Evolutionary conservation across 2,113 vertebrate species (phyloP), one percentile per base, ranked within the genome.

Genomic region (Dipodomys merriami): DNA sequence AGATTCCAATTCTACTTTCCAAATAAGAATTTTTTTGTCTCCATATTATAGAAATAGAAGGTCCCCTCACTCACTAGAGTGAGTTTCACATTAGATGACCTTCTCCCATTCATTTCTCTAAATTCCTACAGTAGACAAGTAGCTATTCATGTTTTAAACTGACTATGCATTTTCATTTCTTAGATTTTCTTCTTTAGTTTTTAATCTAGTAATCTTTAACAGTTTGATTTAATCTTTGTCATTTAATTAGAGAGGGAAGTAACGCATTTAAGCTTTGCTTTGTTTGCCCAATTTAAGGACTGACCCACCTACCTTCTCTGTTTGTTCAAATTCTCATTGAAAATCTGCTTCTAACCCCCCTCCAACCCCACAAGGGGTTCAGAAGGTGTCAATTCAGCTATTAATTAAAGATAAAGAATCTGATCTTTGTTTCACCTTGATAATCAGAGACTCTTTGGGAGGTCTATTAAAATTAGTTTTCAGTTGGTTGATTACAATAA

Each of bases 401-500:
- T 91, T 97, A 94, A 96, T 20, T 95, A 95, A 33, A 96, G 90
- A 92, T 83, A 73, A 86, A 71, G 85, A 86, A 81, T 93, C 35
- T 95, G 95, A 85, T 80, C 90, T 60, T 87, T 82, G 53, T 86
- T 93, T 95, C 95, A 97, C 96, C 93, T 96, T 95, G 93, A 95
- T 95, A 98, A 98, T 98, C 97, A 98, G 87, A 94, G 95, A 95
- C 96, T 53, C 93, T 64, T 94, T 94, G 95, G 95, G 97, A 97
- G 91, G 96, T 97, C 92, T 91, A 95, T 95, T 78, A 88, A 53
- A 95, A 91, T 91, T 87, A 91, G 18, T 93, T 88, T 91, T 95
- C 92, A 83, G 64, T 97, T 88, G 49, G 95, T 90, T 98, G 97
- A 98, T 98, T 98, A 98, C 96, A 77, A 95, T 97, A 96, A 97